Evolutionary conservation across 2,888 invertebrate genomes (phyloP), one percentile per base, ranked within the genome.

Genomic region (Harpalus rubripes): DNA sequence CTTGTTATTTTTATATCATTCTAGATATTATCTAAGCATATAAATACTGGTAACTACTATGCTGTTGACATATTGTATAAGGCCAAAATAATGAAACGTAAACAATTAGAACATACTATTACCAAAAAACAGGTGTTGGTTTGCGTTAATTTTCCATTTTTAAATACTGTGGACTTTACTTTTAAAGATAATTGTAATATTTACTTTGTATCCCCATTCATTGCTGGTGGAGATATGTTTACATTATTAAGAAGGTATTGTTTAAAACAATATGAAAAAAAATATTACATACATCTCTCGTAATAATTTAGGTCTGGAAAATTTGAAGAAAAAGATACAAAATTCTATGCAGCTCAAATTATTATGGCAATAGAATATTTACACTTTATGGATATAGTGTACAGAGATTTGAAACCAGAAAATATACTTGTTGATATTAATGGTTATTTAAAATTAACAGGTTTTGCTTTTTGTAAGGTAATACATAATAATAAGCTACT

Each of bases 51-150:
- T 10, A 92, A 92, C 87, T 94, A 93, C 88, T 96, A 94, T 90
- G 98, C 98, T 7, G 96, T 98, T 93, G 99, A 99, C 92, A 94
- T 98, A 81, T 92, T 98, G 88, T 95, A 96, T 88, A 98, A 98
- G 91, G 94, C 94, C 86, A 96, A 96, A 91, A 94, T 99, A 59
- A 94, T 98, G 15, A 97, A 96, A 91, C 93, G 95, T 91, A 98
- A 97, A 90, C 98, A 98, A 92, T 94, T 98, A 7, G 94, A 95
- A 83, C 98, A 99, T 91, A 97, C 98, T 0, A 92, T 96, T 88
- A 96, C 96, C 90, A 99, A 99, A 92, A 98, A 98, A 90, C 94
- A 95, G 87, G 96, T 99, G 87, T 93, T 99, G 86, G 95, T 96
- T 90, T 95, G 97, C n/a, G 94, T 98, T 86, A 93, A 93, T 86